Evolutionary conservation across 2,113 vertebrate species (phyloP).

Genomic region (Catagonus wagneri): DNA sequence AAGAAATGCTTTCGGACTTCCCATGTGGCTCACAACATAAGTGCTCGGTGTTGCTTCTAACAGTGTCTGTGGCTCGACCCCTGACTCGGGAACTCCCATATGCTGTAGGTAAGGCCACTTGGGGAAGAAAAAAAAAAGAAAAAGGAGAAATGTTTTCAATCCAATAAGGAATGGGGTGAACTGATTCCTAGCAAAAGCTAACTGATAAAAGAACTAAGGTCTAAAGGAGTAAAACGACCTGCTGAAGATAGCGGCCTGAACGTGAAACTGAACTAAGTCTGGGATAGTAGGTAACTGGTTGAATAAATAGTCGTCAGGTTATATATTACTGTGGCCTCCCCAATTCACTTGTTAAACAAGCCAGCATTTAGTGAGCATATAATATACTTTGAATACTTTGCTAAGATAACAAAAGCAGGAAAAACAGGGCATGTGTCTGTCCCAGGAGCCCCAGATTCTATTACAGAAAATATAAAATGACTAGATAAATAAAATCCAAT

Average conservation of each 20-base stretch:
- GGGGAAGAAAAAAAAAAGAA: too few species aligned
- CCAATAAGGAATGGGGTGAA: not conserved
- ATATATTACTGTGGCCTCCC: not conserved
- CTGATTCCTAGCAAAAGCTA: not conserved
- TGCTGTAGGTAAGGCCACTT: too few species aligned
- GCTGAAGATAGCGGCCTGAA: not conserved
- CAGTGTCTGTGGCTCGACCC: too few species aligned
- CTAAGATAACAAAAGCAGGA: not conserved
- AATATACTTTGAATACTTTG: not conserved
- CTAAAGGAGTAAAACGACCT: not conserved
- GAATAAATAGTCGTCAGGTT: not conserved
- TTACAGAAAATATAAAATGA: not conserved
- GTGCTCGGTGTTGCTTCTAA: too few species aligned
- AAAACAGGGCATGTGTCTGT: not conserved
- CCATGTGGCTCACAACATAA: too few species aligned
- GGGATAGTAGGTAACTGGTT: not conserved
- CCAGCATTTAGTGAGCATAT: not conserved
- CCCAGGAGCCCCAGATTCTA: not conserved
- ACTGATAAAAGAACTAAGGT: accelerated
- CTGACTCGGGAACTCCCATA: too few species aligned
- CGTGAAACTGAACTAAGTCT: not conserved
- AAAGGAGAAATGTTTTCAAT: not conserved
- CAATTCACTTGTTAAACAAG: not conserved
- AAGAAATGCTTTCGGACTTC: too few species aligned
- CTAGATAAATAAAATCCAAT: not conserved